phyloP scores from a whole-genome alignment of 2,888 invertebrate species.

The Lasioglossum lativentre region DNA sequence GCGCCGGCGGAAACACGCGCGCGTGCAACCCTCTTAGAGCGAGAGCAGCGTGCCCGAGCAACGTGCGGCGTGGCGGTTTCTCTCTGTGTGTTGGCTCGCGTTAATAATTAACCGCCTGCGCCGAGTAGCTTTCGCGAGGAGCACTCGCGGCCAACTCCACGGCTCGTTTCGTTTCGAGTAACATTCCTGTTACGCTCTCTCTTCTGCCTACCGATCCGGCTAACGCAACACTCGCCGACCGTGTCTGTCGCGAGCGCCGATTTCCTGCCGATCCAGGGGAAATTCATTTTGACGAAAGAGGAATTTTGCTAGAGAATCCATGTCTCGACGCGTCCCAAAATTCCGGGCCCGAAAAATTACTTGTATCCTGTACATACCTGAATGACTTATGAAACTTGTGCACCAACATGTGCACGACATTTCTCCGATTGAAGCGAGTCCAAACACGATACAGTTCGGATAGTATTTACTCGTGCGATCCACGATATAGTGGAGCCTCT shows the following conservation, averaged over 20 bases:
- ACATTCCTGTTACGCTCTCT: constrained; percentile 56
- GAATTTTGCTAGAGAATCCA: too few species aligned
- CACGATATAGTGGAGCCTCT: too few species aligned
- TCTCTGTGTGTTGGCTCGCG: constrained; percentile 71
- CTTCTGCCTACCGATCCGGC: constrained; percentile 45
- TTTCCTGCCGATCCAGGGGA: constrained; percentile 1
- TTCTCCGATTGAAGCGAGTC: too few species aligned
- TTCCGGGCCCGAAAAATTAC: too few species aligned
- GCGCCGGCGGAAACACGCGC: constrained; percentile 25
- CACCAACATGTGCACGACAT: too few species aligned
- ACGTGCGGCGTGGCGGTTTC: constrained; percentile 31
- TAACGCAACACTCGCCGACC: constrained; percentile 27
- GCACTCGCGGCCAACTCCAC: constrained; percentile 62
- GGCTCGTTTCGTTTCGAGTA: constrained; percentile 72
- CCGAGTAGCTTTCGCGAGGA: constrained; percentile 62
- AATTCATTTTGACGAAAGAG: too few species aligned
- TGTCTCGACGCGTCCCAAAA: too few species aligned
- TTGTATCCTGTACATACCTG: too few species aligned
- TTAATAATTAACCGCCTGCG: constrained; percentile 79
- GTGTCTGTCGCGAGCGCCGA: neutral
- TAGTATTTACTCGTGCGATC: too few species aligned
- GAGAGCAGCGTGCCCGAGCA: neutral
- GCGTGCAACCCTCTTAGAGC: constrained; percentile 64
- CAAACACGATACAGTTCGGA: too few species aligned
- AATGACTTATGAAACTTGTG: too few species aligned